Percentiles rank a stretch among this genome's conserved stretches.
These are phyloP conservation scores for Danio jaintianensis DNA, from an alignment of 2,797 vertebrate genomes.

Conservation along the genomic window DNA sequence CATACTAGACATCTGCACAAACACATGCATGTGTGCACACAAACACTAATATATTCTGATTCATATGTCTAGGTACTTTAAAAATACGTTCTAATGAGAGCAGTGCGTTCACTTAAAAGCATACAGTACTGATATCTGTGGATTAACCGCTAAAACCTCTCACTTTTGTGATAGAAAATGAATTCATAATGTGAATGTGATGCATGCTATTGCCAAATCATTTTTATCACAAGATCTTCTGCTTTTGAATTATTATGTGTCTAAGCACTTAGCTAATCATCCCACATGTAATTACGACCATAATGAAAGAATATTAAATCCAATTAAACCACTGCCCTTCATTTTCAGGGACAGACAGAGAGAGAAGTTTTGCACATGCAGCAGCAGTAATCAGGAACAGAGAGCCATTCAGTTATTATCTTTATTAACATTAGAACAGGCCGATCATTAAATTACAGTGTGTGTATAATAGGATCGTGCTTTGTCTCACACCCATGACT, in stretches of 20 bases:
- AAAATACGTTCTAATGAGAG: background rate
- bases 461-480: background rate
- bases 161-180: background rate
- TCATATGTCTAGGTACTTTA: background rate
- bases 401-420: background rate
- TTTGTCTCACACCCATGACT: background rate
- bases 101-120: background rate
- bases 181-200: slow-evolving; percentile 20
- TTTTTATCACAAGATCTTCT: background rate
- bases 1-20: slow-evolving; percentile 25
- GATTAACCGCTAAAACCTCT: background rate
- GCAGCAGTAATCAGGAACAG: background rate
- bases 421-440: slow-evolving; percentile 14
- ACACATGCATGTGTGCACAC: slow-evolving; percentile 28
- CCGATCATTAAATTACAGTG: background rate
- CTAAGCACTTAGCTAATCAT: slow-evolving; percentile 21
- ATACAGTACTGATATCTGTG: background rate
- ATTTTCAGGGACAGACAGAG: background rate
- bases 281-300: slow-evolving; percentile 43
- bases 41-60: slow-evolving; percentile 3
- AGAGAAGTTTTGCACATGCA: background rate
- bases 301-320: slow-evolving; percentile 49
- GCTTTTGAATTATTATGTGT: slow-evolving; percentile 38
- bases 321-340: slow-evolving; percentile 38
- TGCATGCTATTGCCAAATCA: background rate